These are phyloP conservation scores for Furnarius figulus DNA, from an alignment of 2,113 vertebrate species.

Conservation along the genomic window DNA sequence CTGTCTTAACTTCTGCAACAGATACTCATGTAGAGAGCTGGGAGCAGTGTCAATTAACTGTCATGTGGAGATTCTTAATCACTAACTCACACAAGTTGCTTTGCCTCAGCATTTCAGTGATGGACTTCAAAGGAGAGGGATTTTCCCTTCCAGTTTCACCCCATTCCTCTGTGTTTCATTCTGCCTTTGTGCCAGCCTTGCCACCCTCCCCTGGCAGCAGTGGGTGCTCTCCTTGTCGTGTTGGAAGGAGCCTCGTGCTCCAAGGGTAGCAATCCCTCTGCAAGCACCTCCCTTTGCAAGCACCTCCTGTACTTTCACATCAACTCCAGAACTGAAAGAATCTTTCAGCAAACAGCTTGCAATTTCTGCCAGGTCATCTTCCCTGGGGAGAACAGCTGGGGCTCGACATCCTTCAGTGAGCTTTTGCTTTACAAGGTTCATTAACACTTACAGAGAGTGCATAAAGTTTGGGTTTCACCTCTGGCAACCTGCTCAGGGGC, in stretches of 20 bases:
- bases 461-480: slow-evolving; percentile 29
- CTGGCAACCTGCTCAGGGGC: neutral
- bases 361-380: neutral
- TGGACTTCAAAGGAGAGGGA: neutral
- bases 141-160: neutral
- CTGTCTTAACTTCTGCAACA: neutral
- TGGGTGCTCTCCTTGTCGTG: neutral
- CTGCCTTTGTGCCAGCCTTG: neutral
- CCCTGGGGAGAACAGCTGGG: slow-evolving; percentile 24
- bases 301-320: neutral
- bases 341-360: neutral
- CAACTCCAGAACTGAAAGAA: neutral
- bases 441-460: neutral
- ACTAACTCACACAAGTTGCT: neutral
- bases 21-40: neutral
- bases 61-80: neutral
- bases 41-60: neutral
- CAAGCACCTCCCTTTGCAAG: neutral
- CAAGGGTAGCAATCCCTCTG: neutral
- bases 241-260: neutral
- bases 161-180: neutral
- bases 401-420: neutral
- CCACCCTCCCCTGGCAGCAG: neutral
- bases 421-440: slow-evolving; percentile 26
- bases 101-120: neutral